Conservation (phyloP, 2,888 invertebrate species). For the Epinotia ramella region DNA sequence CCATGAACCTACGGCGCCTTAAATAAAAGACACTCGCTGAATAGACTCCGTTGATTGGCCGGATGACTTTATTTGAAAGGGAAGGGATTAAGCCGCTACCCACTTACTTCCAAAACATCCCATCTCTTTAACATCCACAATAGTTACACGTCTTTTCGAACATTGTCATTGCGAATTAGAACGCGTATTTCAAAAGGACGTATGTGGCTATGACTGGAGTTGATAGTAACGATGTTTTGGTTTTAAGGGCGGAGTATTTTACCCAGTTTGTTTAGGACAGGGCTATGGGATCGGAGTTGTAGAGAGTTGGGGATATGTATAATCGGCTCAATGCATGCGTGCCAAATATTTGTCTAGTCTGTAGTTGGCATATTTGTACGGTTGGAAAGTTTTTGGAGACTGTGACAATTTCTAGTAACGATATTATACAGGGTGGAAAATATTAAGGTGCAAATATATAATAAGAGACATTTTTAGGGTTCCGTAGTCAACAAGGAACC, state of each 20-base stretch:
- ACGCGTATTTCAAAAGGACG: background rate
- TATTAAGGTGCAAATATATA: background rate
- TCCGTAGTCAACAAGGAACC: too few relatives aligned
- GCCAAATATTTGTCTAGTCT: constrained; percentile 33
- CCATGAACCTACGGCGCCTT: too few relatives aligned
- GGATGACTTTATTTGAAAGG: constrained; percentile 42
- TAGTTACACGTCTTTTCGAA: background rate
- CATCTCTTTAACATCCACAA: background rate
- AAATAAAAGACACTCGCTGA: constrained; percentile 40
- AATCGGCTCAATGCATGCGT: constrained; percentile 38
- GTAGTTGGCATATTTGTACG: constrained; percentile 1
- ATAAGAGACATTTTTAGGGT: too few relatives aligned
- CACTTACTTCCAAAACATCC: background rate
- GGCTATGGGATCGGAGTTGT: constrained; percentile 9
- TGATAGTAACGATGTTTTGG: constrained; percentile 15
- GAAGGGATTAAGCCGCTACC: constrained; percentile 25
- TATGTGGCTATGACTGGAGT: background rate
- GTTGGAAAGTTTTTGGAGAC: constrained; percentile 16
- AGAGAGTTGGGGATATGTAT: constrained; percentile 33
- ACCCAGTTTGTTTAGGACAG: constrained; percentile 38
- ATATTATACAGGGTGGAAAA: background rate
- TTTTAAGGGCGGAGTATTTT: background rate
- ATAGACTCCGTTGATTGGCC: constrained; percentile 38
- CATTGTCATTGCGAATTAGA: background rate
- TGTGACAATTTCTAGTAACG: background rate